A percentile compares a stretch with the other conserved stretches of the same genome.
phyloP scores from a whole-genome alignment of 2,113 vertebrate species.

The Actinemys pallida region DNA sequence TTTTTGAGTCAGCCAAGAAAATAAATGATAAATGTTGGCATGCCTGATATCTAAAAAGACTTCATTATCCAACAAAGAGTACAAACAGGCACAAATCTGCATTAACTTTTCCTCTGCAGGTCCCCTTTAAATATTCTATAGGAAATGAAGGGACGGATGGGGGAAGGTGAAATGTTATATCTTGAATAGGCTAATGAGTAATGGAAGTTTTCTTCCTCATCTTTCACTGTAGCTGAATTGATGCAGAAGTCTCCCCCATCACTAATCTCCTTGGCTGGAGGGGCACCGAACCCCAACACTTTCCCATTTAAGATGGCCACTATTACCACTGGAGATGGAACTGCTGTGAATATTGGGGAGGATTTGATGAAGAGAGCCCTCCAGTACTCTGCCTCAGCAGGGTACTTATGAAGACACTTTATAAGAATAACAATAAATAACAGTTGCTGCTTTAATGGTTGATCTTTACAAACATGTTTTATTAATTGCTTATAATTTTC shows the following conservation, averaged over 20 bases:
- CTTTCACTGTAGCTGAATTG: constrained; percentile 83
- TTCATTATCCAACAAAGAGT: neutral
- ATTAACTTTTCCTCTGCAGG: neutral
- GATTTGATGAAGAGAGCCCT: constrained; percentile 89
- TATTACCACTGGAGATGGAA: constrained; percentile 80
- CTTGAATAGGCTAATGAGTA: neutral
- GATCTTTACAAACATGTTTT: neutral
- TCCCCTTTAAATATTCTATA: neutral
- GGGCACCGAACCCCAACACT: constrained; percentile 88
- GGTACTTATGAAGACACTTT: constrained; percentile 76
- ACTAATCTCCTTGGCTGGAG: constrained; percentile 91
- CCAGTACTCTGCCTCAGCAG: constrained; percentile 90
- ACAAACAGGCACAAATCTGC: neutral
- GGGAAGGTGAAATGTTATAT: neutral
- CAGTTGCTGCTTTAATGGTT: neutral
- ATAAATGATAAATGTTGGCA: neutral
- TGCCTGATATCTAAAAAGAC: neutral
- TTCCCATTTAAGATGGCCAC: constrained; percentile 90
- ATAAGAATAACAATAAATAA: neutral
- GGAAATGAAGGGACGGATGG: neutral
- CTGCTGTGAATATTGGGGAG: constrained; percentile 81
- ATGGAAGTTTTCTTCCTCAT: neutral
- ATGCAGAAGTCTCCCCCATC: constrained; percentile 84
- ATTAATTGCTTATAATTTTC: neutral
- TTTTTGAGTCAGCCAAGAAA: neutral